phyloP scores from a whole-genome alignment of 2,113 vertebrate species.

The Lophius piscatorius region DNA sequence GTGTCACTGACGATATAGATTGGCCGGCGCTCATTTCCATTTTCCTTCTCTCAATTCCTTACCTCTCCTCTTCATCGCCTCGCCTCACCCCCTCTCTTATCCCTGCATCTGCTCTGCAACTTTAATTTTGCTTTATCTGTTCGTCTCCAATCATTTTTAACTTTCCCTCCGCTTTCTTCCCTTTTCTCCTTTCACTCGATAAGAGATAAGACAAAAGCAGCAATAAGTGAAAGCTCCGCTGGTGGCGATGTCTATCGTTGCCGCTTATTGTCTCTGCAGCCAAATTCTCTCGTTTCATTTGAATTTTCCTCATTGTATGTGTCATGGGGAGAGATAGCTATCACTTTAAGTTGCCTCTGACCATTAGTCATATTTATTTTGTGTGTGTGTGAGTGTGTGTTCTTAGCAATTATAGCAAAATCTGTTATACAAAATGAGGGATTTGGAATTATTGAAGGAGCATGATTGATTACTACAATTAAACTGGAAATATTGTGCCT shows the following conservation, averaged over 20 bases:
- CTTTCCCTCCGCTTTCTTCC: not conserved
- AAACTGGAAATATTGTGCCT: slow-evolving; percentile 6
- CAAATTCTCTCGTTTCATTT: slow-evolving; percentile 35
- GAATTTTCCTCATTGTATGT: slow-evolving; percentile 42
- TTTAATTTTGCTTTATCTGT: not conserved
- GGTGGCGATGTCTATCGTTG: slow-evolving; percentile 46
- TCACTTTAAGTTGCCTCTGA: slow-evolving; percentile 33
- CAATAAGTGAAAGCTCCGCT: slow-evolving; percentile 30
- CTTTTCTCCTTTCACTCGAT: slow-evolving; percentile 24
- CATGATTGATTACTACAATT: slow-evolving; percentile 58
- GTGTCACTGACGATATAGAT: slow-evolving; percentile 77
- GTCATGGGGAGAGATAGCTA: slow-evolving; percentile 26
- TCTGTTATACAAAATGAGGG: slow-evolving; percentile 26
- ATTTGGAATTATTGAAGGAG: slow-evolving; percentile 13
- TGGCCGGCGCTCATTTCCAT: slow-evolving; percentile 72
- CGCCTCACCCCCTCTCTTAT: slow-evolving; percentile 5
- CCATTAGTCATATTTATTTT: slow-evolving; percentile 47
- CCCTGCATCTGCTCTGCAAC: slow-evolving; percentile 1
- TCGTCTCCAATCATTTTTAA: not conserved
- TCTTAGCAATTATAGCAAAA: slow-evolving; percentile 29
- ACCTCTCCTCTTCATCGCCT: slow-evolving; percentile 21
- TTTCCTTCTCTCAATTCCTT: slow-evolving; percentile 56
- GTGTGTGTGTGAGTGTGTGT: slow-evolving; percentile 1
- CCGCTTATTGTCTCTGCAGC: slow-evolving; percentile 51
- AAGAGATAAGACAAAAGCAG: slow-evolving; percentile 33